Evolutionary conservation across 2,888 invertebrate genomes (phyloP), one percentile per base, ranked within the genome.

Genomic region (Drosophila dives): DNA sequence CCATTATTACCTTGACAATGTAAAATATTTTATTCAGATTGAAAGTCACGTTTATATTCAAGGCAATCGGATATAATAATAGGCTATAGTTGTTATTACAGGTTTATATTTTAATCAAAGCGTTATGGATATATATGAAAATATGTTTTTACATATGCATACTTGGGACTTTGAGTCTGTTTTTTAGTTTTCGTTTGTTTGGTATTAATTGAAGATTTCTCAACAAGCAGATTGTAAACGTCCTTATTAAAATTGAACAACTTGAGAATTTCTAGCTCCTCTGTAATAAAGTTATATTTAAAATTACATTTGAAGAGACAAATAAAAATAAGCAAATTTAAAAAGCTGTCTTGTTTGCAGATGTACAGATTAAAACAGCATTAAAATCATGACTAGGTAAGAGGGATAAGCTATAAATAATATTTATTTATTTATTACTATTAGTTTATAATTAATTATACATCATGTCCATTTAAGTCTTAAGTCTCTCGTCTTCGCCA

Each of bases 1-100:
- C 2, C 42, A 53, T 51, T 53, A 4, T 42, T 48, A 54, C 32
- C 38, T 38, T 34, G 15, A 38, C 26, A 33, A 34, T 33, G 56
- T 51, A 49, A 48, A 29, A 3, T 32, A n/a, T 8, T 26, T 32
- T 33, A 36, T 59, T 59, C 29, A 5, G 23, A 5, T 23, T n/a
- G 15, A 38, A 38, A 63, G 55, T 63, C 71, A 71, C 62, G 62
- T 71, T 53, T 26, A n/a, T 11, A 42, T n/a, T 49, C 55, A 71
- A 62, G 69, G 61, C 26, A 61, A 60, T 45, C 23, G 15, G 15
- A 8, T 8, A 3, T 15, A 45, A 45, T 15, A 8, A 15, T 23
- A 15, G 1, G 7, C 7, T 23, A 23, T 23, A 7, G 3, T 4
- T 45, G 7, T 15, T 20, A 23, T 23, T 20, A 15, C 3, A 3